Evolutionary conservation across 2,113 vertebrate genomes (phyloP).

Genomic region (Falcunculus frontatus): DNA sequence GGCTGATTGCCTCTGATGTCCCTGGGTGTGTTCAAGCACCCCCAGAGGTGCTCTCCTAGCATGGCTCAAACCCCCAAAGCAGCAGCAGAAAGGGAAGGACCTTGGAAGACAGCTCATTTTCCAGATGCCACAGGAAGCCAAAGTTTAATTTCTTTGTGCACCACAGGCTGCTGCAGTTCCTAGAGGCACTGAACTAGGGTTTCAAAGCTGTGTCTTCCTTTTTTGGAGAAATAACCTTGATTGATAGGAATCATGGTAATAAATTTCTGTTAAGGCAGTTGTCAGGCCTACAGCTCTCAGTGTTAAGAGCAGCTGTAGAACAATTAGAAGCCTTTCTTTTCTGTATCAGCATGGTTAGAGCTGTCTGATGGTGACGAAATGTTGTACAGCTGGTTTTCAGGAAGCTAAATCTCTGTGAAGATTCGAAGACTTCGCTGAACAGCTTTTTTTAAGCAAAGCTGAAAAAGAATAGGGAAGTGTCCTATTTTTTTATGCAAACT

Average conservation of each 20-base stretch:
- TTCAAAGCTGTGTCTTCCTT: background rate
- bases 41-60: background rate
- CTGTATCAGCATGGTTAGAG: background rate
- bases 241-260: background rate
- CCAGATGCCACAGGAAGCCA: background rate
- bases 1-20: background rate
- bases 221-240: background rate
- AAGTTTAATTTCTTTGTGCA: background rate
- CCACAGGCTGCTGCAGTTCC: background rate
- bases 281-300: background rate
- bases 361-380: background rate
- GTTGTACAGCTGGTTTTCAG: conserved; percentile 2
- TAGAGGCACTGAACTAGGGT: background rate
- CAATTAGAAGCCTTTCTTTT: background rate
- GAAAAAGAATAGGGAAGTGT: background rate
- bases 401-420: background rate
- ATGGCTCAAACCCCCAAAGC: background rate
- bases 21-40: background rate
- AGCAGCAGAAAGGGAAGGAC: background rate
- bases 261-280: background rate
- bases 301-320: background rate
- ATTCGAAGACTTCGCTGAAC: background rate
- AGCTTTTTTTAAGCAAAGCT: conserved; percentile 4
- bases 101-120: background rate
- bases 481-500: background rate